Evolutionary conservation across 2,113 vertebrate genomes (phyloP).

Genomic region (Oncorhynchus keta): DNA sequence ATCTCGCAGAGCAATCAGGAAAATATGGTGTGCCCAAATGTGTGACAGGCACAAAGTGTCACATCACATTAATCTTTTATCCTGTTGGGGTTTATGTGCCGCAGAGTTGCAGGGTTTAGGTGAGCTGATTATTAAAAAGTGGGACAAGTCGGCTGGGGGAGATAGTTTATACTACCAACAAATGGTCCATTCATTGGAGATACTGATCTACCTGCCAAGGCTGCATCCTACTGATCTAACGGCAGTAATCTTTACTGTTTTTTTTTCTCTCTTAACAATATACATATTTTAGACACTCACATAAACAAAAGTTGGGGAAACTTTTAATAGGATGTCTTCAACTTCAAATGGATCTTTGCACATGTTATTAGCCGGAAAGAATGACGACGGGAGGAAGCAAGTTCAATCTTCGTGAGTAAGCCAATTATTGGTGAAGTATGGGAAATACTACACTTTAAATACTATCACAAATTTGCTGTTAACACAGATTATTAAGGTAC

Average conservation of each 20-base stretch:
- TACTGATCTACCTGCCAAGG: conserved; percentile 37
- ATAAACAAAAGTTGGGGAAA: neutral
- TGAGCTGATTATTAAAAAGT: conserved; percentile 44
- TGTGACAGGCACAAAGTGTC: conserved; percentile 39
- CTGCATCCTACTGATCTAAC: conserved; percentile 5
- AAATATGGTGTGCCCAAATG: conserved; percentile 44
- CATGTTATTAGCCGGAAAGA: neutral
- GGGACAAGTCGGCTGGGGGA: conserved; percentile 37
- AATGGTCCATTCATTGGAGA: conserved; percentile 6
- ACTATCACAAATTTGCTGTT: conserved; percentile 36
- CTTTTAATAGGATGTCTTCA: conserved; percentile 3
- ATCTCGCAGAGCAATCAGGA: conserved; percentile 53
- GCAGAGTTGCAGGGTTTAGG: conserved; percentile 29
- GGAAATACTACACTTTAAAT: conserved; percentile 26
- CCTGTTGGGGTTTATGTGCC: conserved; percentile 38
- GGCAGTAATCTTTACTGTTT: conserved; percentile 31
- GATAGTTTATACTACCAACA: neutral
- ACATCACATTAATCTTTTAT: conserved; percentile 49
- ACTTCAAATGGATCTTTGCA: neutral
- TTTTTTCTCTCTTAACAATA: neutral
- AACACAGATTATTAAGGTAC: conserved; percentile 42
- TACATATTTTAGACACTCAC: neutral
- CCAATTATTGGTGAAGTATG: conserved; percentile 31
- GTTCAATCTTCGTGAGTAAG: conserved; percentile 1
- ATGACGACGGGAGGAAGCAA: neutral